Evolutionary conservation across 2,888 invertebrate genomes (phyloP).

Genomic region (Andrena fulva): DNA sequence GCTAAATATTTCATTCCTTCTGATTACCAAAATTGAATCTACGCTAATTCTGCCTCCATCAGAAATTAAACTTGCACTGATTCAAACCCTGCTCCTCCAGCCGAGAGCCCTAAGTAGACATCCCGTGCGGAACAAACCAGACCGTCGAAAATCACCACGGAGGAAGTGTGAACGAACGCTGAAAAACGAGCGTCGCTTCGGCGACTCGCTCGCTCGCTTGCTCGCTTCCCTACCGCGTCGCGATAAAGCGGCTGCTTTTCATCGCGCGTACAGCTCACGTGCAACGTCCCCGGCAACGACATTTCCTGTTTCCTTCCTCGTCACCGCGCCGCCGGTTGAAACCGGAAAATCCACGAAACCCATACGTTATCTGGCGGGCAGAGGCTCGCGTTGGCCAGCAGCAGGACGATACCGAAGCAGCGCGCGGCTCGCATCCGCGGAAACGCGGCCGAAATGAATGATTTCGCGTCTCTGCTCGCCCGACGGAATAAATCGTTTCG

Average conservation of each 20-base stretch:
- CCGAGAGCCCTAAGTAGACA: not conserved
- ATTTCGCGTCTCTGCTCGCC: slow-evolving; percentile 51
- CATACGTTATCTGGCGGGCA: slow-evolving; percentile 58
- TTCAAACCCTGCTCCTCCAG: not conserved
- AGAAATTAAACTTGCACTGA: not conserved
- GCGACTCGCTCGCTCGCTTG: slow-evolving; percentile 54
- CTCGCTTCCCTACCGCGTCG: slow-evolving; percentile 53
- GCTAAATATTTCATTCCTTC: not conserved
- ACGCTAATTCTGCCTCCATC: no score
- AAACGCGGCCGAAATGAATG: slow-evolving; percentile 56
- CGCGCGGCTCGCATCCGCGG: slow-evolving; percentile 32
- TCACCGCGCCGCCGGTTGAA: slow-evolving; percentile 50
- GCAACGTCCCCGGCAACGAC: slow-evolving; percentile 63
- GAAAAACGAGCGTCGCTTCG: slow-evolving; percentile 65
- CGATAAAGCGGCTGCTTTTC: slow-evolving; percentile 71
- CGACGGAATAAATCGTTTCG: slow-evolving; percentile 23
- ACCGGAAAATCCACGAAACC: slow-evolving; percentile 76
- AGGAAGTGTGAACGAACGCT: slow-evolving; percentile 54
- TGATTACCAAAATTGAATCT: no score
- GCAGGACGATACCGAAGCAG: slow-evolving; percentile 19
- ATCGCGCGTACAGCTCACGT: slow-evolving; percentile 71
- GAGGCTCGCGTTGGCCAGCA: slow-evolving; percentile 23
- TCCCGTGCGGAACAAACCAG: not conserved
- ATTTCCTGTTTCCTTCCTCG: slow-evolving; percentile 74
- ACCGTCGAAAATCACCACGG: slow-evolving; percentile 51